Conservation (phyloP, 2,113 vertebrate species). For the Blennius ocellaris region DNA sequence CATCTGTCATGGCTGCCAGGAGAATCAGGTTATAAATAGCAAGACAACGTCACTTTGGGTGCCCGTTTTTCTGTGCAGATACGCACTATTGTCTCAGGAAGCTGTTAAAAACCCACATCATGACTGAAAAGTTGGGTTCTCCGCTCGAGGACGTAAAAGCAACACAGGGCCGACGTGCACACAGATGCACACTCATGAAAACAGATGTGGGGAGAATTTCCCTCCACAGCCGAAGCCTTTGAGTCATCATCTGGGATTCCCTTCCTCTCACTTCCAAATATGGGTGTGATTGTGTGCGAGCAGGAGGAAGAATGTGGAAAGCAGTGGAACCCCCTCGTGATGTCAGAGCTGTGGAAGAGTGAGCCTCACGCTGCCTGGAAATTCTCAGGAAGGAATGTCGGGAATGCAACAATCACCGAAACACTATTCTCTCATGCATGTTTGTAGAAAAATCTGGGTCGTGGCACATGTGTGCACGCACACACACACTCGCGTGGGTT, state of each 20-base stretch:
- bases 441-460: conserved; percentile 55
- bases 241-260: conserved; percentile 84
- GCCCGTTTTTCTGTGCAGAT: conserved; percentile 24
- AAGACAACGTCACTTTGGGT: conserved; percentile 31
- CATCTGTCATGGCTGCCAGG: conserved; percentile 39
- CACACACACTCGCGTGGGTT: conserved; percentile 17
- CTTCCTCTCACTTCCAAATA: conserved; percentile 84
- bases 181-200: conserved; percentile 50
- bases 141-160: conserved; percentile 25
- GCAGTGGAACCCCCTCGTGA: conserved; percentile 76
- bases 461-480: conserved; percentile 24
- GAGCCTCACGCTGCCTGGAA: conserved; percentile 76
- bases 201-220: conserved; percentile 81
- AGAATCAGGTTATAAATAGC: conserved; percentile 59
- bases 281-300: conserved; percentile 77
- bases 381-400: conserved; percentile 72
- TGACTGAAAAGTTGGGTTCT: conserved; percentile 36
- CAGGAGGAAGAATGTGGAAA: conserved; percentile 70
- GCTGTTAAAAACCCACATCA: conserved; percentile 41
- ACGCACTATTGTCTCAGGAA: conserved; percentile 25
- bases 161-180: conserved; percentile 42
- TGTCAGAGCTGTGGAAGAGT: conserved; percentile 73
- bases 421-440: conserved; percentile 57
- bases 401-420: conserved; percentile 70
- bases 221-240: conserved; percentile 70